Percentiles rank a stretch among this genome's conserved stretches.
Conservation (phyloP, 1,140 invertebrate species). For the Agraylea sexmaculata region DNA sequence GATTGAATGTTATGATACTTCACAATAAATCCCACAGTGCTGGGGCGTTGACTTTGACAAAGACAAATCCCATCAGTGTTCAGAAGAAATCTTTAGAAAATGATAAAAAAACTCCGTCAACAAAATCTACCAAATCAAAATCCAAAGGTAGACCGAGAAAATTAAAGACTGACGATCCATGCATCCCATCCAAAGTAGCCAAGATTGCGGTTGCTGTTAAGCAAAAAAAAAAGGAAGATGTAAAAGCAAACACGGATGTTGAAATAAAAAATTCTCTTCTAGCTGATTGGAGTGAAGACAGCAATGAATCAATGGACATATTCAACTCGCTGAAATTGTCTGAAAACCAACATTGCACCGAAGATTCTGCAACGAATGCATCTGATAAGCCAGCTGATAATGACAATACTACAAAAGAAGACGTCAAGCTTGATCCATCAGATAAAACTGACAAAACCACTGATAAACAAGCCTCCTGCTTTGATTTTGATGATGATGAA, state of each 20-base stretch:
- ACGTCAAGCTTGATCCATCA: conserved; percentile 25
- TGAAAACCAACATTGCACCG: conserved; percentile 26
- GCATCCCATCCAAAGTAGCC: neutral
- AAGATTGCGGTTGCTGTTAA: neutral
- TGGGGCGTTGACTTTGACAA: conserved; percentile 33
- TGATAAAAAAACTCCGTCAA: conserved; percentile 16
- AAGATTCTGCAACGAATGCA: conserved; percentile 28
- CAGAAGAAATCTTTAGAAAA: conserved; percentile 24
- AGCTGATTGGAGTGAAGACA: conserved; percentile 38
- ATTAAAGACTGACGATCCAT: neutral
- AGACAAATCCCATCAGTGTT: conserved; percentile 30
- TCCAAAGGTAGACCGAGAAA: conserved; percentile 24
- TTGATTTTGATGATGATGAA: conserved; percentile 45
- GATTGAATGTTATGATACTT: conserved; percentile 55
- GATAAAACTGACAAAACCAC: neutral
- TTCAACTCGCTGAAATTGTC: conserved; percentile 21
- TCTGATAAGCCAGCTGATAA: conserved; percentile 29
- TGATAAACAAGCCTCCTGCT: conserved; percentile 25
- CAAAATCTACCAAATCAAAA: conserved; percentile 22
- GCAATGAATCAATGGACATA: conserved; percentile 23
- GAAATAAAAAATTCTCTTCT: conserved; percentile 40
- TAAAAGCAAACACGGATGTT: conserved; percentile 35
- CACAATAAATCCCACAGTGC: conserved; percentile 52
- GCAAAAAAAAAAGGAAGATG: conserved; percentile 22
- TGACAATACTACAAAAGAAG: conserved; percentile 26